Evolutionary conservation across 2,113 vertebrate species (phyloP), one percentile per base, ranked within the genome.

Genomic region (Acinonyx jubatus): DNA sequence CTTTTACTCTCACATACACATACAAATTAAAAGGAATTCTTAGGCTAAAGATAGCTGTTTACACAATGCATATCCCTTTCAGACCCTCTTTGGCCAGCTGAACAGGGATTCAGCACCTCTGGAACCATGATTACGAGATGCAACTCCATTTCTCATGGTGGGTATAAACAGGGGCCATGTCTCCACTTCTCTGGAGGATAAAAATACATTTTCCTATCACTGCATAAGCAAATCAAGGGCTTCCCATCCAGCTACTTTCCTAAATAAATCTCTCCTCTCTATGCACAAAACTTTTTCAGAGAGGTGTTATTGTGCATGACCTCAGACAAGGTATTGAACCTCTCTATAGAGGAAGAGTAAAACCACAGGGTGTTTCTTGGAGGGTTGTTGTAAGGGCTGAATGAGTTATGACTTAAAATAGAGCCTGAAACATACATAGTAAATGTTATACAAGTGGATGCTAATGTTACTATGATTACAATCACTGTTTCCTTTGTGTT

Each of bases 391-490:
- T 61, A 94, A 84, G 16, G 25, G 19, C 63, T 84, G 71, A 92
- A 86, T 93, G 29, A 82, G 16, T 41, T 91, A 41, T 63, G 12
- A 74, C 5, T 93, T 90, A 74, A 93, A 93, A 82, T 80, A 94
- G 78, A 45, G 12, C 50, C 95, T 94, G 50, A 52, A 91, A 73
- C 11, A 41, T 13, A 73, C 11, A 41, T 13, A 87, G 82, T 36
- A 29, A 50, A 73, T 57, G 13, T 83, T 91, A 65, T n/a, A 94
- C 29, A 83, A 92, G 16, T 50, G 1, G 48, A 48, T 89, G 66
- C 38, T 55, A 63, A 69, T 85, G 45, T 23, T 93, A 52, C 94
- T 89, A 78, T 50, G 82, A 91, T 73, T 85, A 94, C 25, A 97
- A 85, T 19, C 61, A 55, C 41, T 50, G 10, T 97, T 66, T 61